phyloP scores from a whole-genome alignment of 2,797 vertebrate genomes.

The Enteromius treurensis region DNA sequence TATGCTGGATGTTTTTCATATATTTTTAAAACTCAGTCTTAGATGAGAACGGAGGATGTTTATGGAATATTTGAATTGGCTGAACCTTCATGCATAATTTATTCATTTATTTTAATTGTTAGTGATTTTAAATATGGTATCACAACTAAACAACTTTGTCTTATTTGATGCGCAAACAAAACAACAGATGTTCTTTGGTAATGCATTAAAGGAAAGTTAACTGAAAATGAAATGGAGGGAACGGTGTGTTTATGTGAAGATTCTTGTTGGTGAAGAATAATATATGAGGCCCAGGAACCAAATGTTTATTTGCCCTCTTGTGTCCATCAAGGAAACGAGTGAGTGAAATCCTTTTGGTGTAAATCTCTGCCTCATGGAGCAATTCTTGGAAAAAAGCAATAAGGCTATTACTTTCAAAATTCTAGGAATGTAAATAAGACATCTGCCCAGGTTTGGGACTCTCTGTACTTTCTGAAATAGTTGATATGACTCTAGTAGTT shows the following conservation, averaged over 20 bases:
- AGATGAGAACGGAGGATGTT: neutral
- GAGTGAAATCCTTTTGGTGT: neutral
- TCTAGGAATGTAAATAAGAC: conserved; percentile 28
- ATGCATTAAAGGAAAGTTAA: neutral
- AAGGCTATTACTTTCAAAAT: neutral
- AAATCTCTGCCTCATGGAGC: neutral
- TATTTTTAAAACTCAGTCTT: neutral
- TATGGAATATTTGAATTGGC: neutral
- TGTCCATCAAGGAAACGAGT: conserved; percentile 10
- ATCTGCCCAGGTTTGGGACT: conserved; percentile 9
- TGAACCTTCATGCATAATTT: neutral
- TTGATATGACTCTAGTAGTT: neutral
- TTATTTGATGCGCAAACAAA: neutral
- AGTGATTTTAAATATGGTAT: neutral
- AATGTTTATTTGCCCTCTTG: conserved; percentile 23
- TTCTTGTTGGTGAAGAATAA: conserved; percentile 13
- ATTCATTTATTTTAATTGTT: neutral
- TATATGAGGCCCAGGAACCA: conserved; percentile 12
- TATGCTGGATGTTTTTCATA: neutral
- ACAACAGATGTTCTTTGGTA: neutral
- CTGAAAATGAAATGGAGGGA: neutral
- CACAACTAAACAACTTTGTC: neutral
- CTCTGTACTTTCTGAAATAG: conserved; percentile 26
- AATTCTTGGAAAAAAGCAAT: conserved; percentile 5
- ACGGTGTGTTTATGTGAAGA: neutral